Evolutionary conservation across 1,140 invertebrate species (phyloP), one percentile per base, ranked within the genome.

Genomic region (Penaeus indicus): DNA sequence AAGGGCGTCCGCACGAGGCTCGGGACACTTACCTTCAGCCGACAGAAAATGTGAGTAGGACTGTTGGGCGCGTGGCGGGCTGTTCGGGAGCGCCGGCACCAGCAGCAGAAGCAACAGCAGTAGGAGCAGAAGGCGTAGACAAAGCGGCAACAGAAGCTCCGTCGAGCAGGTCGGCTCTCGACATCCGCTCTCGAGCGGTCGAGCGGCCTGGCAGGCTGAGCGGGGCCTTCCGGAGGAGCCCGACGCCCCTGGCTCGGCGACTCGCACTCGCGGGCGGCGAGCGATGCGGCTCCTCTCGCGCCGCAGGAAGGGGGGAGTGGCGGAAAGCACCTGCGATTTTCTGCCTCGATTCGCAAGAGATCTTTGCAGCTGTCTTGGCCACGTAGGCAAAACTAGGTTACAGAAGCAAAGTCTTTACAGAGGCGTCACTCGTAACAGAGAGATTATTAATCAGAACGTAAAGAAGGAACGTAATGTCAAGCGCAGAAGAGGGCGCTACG

Each of bases 321-420:
- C 47, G 47, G 47, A 54, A 10, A 54, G 47, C 47, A 10, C 47
- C 47, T 54, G 47, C 47, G 47, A 10, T 80, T 80, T 60, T 79
- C 54, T 21, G 18, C 27, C 22, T 60, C 61, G 22, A 11, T 19
- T 3, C 47, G 27, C 78, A 25, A 7, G 47, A 80, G 47, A 60
- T 60, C 42, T 60, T 25, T 25, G 78, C 61, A 5, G 77, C 19
- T 60, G 47, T 60, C 78, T 80, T 47, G 78, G 78, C 78, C 78
- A 60, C 78, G 78, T 60, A 80, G 78, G 78, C 78, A 60, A 60
- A 80, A 47, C 77, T 54, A 78, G 78, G 78, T 25, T 80, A 80
- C 78, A 80, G 61, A 85, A 75, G 72, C 84, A 75, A 85, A 85
- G 84, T 85, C 77, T 85, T 61, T 85, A 77, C 54, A 75, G 25